phyloP scores from a whole-genome alignment of 2,888 invertebrate genomes.

The Leptura quadrifasciata region DNA sequence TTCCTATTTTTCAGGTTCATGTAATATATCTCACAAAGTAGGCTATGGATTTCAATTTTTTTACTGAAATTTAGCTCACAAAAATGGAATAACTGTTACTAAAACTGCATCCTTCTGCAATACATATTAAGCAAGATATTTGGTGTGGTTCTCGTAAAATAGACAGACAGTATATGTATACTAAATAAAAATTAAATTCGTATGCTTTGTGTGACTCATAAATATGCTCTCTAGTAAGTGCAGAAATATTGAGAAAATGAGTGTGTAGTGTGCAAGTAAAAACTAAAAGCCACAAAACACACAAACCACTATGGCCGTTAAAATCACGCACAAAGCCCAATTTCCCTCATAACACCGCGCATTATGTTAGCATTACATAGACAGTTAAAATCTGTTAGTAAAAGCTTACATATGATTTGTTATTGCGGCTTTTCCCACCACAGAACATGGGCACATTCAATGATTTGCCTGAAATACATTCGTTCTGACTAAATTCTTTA shows the following conservation, averaged over 20 bases:
- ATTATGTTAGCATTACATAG: constrained; percentile 73
- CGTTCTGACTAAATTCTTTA: constrained; percentile 39
- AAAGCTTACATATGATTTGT: constrained; percentile 74
- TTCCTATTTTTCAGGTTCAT: too few relatives aligned
- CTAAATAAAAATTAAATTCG: not conserved
- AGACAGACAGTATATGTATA: too few relatives aligned
- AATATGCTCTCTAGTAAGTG: constrained; percentile 10
- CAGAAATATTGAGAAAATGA: constrained; percentile 62
- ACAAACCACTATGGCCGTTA: constrained; percentile 71
- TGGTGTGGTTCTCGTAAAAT: too few relatives aligned
- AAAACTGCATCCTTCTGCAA: too few relatives aligned
- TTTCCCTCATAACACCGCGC: constrained; percentile 72
- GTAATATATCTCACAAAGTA: too few relatives aligned
- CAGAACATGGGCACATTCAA: constrained; percentile 68
- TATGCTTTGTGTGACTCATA: not conserved
- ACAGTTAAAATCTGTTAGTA: constrained; percentile 74
- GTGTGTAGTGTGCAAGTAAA: constrained; percentile 59
- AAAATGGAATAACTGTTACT: too few relatives aligned
- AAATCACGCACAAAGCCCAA: constrained; percentile 71
- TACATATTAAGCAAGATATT: too few relatives aligned
- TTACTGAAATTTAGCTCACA: too few relatives aligned
- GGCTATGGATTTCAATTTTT: too few relatives aligned
- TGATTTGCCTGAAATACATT: constrained; percentile 58
- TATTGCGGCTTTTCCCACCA: constrained; percentile 72
- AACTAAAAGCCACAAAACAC: constrained; percentile 67